Evolutionary conservation across 2,113 vertebrate species (phyloP), one percentile per base, ranked within the genome.

Genomic region (Mirounga angustirostris): DNA sequence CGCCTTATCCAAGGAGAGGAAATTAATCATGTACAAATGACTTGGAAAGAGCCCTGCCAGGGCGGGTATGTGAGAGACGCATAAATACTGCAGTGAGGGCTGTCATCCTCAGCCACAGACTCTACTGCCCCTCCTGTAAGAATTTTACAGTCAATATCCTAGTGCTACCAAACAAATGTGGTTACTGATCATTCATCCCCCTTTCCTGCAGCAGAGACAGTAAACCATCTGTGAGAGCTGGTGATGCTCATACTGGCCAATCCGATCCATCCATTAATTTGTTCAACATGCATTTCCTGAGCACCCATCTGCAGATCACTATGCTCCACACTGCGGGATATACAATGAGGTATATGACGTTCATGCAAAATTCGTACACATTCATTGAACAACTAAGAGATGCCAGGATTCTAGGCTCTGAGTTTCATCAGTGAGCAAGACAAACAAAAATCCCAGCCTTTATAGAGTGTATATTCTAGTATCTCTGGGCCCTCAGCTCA

Each of bases 1-100:
- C 0, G 1, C 36, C 67, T 92, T 65, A 13, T 67, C 71, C 91
- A 88, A 98, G 40, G 91, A 95, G 52, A 88, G 78, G 76, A 94
- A 95, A 97, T 56, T 56, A 86, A 97, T 87, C 91, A 43, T 52
- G 69, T 67, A 73, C 58, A 46, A 82, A 67, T 19, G 15, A 96
- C 95, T 94, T 90, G 50, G 69, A 50, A 56, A 56, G 0, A 92
- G 56, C 89, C 24, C 54, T 91, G 11, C n/a, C 52, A 97, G 76
- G 30, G 87, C 69, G 16, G 1, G 24, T 33, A n/a, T 10, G 3
- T 2, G 63, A 96, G 65, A 58, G 10, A 13, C 52, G 58, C 88
- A 90, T 89, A 97, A 97, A 96, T 71, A 91, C 30, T 1, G 5
- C 36, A 95, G 13, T 0, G 0, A 69, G 18, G 22, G 5, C 15